Base-by-base conservation (phyloP, 2,113 vertebrate genomes). In the Chaetodon trifascialis region DNA sequence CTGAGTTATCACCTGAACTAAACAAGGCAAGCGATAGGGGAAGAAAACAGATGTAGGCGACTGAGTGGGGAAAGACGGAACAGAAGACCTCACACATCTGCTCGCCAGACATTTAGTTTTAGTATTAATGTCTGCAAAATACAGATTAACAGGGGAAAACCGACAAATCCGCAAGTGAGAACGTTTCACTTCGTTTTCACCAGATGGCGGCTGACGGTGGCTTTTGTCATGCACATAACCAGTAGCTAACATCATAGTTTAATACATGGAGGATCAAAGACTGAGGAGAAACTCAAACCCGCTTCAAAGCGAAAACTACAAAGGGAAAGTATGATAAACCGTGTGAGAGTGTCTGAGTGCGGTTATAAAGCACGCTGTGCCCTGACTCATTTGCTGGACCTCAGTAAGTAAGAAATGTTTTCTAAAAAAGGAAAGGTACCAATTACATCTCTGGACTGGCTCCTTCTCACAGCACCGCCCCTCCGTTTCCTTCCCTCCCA, bases 341-440 rank as follows among this genome's bases (percentile, higher is more conserved):
- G 25, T 80, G 82, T 86, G 86, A 78, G 87, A 83, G 89, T 80
- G 85, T 85, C 67, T 90, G 87, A 85, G 64, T 82, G 87, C 52
- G 71, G 71, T 81, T 82, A 69, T 66, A 87, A 91, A 87, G 86
- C 82, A 80, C 42, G 81, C 82, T 63, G 83, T 16, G 73, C 68
- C 58, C 75, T 95, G 93, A 95, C 87, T 94, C 93, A 94, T 89
- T 82, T 68, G 54, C 83, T 71, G 82, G 89, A 91, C 84, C 83
- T 86, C 65, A 11, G 76, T 66, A 75, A 92, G 80, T 79, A 69
- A 73, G 84, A 88, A 82, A 86, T 73, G 70, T 88, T 91, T 93
- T 91, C 90, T 93, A 92, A 93, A 94, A 94, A 93, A 94, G 90
- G 91, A 94, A 92, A 87, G 71, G 82, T 91, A 89, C 84, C 90